A percentile compares a stretch with the other conserved stretches of the same genome.
These are phyloP conservation scores for Clupea harengus DNA, from an alignment of 2,113 vertebrate genomes.

Conservation along the genomic window DNA sequence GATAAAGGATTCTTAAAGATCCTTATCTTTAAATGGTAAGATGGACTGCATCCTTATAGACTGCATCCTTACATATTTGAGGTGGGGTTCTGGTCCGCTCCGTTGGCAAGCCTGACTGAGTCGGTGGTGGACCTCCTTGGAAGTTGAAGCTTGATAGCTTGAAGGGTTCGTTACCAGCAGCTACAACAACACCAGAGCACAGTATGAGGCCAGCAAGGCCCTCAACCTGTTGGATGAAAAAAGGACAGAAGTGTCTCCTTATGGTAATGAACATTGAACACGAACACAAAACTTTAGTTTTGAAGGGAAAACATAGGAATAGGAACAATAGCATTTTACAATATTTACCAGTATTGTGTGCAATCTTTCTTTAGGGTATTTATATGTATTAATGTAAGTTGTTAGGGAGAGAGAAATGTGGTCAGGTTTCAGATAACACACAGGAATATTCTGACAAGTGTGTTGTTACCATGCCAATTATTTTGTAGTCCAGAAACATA, in stretches of 20 bases:
- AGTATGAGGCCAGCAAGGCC: slow-evolving; percentile 80
- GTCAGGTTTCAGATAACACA: too few species aligned
- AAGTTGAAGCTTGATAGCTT: slow-evolving; percentile 78
- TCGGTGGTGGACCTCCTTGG: slow-evolving; percentile 66
- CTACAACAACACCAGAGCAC: slow-evolving; percentile 85
- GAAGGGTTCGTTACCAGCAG: slow-evolving; percentile 87
- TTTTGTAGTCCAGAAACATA: not conserved
- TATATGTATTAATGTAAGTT: too few species aligned
- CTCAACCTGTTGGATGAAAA: slow-evolving; percentile 73
- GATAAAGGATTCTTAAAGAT: too few species aligned
- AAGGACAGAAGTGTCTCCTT: slow-evolving; percentile 12
- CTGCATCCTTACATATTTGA: slow-evolving; percentile 77
- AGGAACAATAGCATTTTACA: not conserved
- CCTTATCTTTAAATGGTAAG: not conserved
- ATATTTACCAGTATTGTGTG: too few species aligned
- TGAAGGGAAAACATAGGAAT: not conserved
- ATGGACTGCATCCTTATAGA: too few species aligned
- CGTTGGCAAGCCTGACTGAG: slow-evolving; percentile 63
- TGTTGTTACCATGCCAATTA: not conserved
- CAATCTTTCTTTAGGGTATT: too few species aligned
- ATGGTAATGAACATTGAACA: not conserved
- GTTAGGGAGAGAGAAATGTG: too few species aligned
- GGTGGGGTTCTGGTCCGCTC: slow-evolving; percentile 68
- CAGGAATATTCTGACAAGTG: too few species aligned
- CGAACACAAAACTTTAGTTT: not conserved